Conservation (phyloP, 2,888 invertebrate species). For the Watsonalla cultraria region DNA sequence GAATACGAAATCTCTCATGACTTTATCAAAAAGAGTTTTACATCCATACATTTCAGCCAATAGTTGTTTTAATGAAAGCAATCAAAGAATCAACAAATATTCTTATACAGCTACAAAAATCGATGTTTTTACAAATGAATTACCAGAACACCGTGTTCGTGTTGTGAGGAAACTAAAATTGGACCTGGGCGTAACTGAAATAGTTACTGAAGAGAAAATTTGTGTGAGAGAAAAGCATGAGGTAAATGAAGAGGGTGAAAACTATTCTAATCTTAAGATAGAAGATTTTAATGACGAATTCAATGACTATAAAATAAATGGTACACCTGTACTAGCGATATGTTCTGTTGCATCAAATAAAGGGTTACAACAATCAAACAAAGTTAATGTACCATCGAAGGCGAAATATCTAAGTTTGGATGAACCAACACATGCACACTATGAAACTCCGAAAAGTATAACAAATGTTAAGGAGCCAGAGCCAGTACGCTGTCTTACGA, state of each 20-base stretch:
- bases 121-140: conserved; percentile 36
- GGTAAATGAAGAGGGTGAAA: background rate
- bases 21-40: background rate
- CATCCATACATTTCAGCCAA: background rate
- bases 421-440: too few species aligned
- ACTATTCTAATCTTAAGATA: background rate
- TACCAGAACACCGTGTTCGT: conserved; percentile 30
- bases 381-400: too few species aligned
- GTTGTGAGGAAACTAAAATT: conserved; percentile 51
- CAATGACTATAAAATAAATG: background rate
- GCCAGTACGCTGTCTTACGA: background rate
- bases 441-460: too few species aligned
- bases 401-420: too few species aligned
- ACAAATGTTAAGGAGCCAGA: too few species aligned
- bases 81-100: conserved; percentile 32
- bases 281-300: background rate
- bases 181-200: conserved; percentile 53
- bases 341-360: background rate
- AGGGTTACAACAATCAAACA: too few species aligned
- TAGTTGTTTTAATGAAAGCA: background rate
- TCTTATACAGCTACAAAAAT: conserved; percentile 40
- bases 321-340: background rate
- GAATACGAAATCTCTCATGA: background rate
- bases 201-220: conserved; percentile 20
- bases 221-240: background rate